phyloP scores from a whole-genome alignment of 2,113 vertebrate genomes.

The Synchiropus splendidus region DNA sequence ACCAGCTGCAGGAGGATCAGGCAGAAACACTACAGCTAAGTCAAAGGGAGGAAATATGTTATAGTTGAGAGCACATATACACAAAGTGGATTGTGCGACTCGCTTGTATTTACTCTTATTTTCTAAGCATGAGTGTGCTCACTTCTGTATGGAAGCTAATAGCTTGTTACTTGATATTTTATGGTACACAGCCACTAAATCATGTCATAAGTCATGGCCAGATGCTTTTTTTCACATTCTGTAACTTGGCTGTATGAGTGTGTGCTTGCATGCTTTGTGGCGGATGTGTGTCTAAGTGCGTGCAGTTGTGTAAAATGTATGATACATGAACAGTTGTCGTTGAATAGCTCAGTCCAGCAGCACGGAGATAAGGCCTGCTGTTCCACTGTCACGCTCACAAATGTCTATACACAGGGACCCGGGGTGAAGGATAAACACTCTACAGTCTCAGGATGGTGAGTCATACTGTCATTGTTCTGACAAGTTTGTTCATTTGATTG shows the following conservation, averaged over 20 bases:
- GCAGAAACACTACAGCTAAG: constrained; percentile 66
- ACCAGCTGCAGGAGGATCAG: constrained; percentile 57
- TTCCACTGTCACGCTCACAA: constrained; percentile 30
- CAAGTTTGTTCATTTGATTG: constrained; percentile 14
- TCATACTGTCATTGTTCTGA: constrained; percentile 22
- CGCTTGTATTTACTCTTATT: constrained; percentile 15
- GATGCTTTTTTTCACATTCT: constrained; percentile 34
- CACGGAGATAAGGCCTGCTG: constrained; percentile 15
- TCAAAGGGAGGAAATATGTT: constrained; percentile 49
- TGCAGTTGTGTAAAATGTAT: constrained; percentile 14
- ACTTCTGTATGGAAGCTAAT: constrained; percentile 33
- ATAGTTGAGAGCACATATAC: constrained; percentile 36
- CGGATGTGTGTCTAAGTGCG: constrained; percentile 19
- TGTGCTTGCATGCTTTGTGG: constrained; percentile 31
- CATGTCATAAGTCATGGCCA: constrained; percentile 29
- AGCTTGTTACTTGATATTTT: constrained; percentile 36
- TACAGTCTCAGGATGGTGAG: no score
- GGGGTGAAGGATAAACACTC: constrained; percentile 34
- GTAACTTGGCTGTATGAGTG: constrained; percentile 22
- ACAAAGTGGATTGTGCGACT: constrained; percentile 32
- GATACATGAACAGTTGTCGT: constrained; percentile 29
- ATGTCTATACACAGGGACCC: constrained; percentile 54
- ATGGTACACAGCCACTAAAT: constrained; percentile 42
- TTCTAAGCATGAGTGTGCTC: constrained; percentile 15
- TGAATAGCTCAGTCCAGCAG: constrained; percentile 13